Evolutionary conservation across 2,113 vertebrate genomes (phyloP), one percentile per base, ranked within the genome.

Genomic region (Paramisgurnus dabryanus): DNA sequence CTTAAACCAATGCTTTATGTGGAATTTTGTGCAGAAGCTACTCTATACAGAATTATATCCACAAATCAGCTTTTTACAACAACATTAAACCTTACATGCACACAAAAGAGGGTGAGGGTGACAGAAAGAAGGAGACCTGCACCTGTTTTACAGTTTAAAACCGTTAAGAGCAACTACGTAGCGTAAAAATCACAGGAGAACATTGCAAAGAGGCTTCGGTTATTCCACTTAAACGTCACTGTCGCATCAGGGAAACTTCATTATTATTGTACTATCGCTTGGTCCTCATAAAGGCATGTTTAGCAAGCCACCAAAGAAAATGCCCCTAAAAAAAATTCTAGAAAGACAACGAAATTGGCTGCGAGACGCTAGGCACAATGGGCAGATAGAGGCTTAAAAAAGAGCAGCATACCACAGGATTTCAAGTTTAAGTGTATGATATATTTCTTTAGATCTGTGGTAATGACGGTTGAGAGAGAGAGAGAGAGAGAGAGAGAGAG

Each of bases 401-500:
- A 82, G 76, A 79, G 83, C 83, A 85, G 83, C 83, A 84, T 76
- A 84, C 83, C 70, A 79, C 80, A 76, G 76, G 76, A 75, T 79
- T 85, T 84, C 70, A 79, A 85, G 82, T 84, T 84, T 65, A 81
- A 80, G 76, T 85, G 57, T 79, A 79, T 50, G 41, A 65, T 67
- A 58, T 81, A 41, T 11, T 79, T 64, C 68, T 75, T 71, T 55
- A 57, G 43, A 79, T 55, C 68, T 55, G 66, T 77, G n/a, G 47
- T 18, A 50, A 71, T 47, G 60, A 34, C 18, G 58, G 55, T 15
- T 45, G 45, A 79, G 22, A 79, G 22, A 8, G 11, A 70, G 43
- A 61, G 40, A 8, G 47, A 40, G 61, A 57, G 47, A 77, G 10
- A 66, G 41, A 64, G 11, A 57, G 13, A 74, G 34, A 60, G 71